These are phyloP conservation scores for Anabas testudineus DNA, from an alignment of 2,797 vertebrate genomes.

Conservation along the genomic window DNA sequence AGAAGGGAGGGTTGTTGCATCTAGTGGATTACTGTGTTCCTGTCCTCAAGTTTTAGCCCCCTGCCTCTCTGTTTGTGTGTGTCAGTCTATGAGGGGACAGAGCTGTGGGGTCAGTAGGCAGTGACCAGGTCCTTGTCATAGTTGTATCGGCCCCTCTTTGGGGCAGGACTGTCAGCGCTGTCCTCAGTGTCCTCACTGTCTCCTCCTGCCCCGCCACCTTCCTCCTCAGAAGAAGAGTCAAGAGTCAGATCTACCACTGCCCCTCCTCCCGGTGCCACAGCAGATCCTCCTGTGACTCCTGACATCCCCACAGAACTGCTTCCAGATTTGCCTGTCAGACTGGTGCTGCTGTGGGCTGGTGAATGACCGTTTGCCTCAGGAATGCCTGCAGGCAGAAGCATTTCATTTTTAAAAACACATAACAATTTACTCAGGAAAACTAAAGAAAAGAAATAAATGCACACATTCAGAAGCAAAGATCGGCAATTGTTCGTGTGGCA, in stretches of 20 bases:
- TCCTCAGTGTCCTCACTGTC: constrained; percentile 97
- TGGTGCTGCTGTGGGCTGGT: constrained; percentile 86
- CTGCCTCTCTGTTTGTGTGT: constrained; percentile 68
- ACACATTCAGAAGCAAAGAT: not conserved
- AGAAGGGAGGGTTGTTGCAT: constrained; percentile 63
- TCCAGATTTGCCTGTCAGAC: constrained; percentile 86
- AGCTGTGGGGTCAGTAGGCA: constrained; percentile 90
- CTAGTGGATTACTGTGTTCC: constrained; percentile 76
- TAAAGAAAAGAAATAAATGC: not conserved
- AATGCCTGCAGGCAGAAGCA: constrained; percentile 81
- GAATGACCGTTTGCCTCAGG: constrained; percentile 91
- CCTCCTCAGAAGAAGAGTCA: constrained; percentile 94
- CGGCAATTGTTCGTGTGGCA: constrained; percentile 13
- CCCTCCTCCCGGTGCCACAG: constrained; percentile 71
- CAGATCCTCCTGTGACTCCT: constrained; percentile 77
- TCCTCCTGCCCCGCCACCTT: constrained; percentile 90
- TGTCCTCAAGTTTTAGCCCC: constrained; percentile 76
- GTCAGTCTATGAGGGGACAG: constrained; percentile 78
- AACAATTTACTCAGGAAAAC: not conserved
- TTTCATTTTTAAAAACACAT: not conserved
- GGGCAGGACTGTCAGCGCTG: constrained; percentile 90
- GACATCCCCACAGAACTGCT: constrained; percentile 67
- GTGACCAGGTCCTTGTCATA: constrained; percentile 97
- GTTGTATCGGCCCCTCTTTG: constrained; percentile 93
- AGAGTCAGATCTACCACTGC: constrained; percentile 97